A percentile compares a stretch with the other conserved stretches of the same genome.
Evolutionary conservation across 2,888 invertebrate species (phyloP).

Genomic region (Spialia ferax): DNA sequence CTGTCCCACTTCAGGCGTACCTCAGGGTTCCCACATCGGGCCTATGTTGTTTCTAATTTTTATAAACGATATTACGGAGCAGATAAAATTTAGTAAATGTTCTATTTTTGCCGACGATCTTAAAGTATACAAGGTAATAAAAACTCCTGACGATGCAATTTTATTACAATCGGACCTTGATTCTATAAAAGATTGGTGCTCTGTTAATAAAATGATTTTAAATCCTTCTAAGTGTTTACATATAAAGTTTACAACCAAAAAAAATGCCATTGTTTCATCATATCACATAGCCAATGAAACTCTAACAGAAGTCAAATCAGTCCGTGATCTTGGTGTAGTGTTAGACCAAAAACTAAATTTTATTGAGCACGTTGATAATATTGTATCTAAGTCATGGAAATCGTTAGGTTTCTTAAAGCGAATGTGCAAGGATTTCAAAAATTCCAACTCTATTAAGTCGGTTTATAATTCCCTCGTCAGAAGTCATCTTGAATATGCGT

Average conservation of each 20-base stretch:
- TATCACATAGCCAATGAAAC: not conserved
- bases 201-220: not conserved
- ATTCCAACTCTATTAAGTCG: not conserved
- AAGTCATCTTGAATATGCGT: no score
- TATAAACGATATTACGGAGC: no score
- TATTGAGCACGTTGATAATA: not conserved
- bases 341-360: not conserved
- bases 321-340: constrained; percentile 1
- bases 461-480: not conserved
- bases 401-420: not conserved
- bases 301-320: not conserved
- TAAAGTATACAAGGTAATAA: not conserved
- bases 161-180: not conserved
- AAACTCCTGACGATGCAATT: not conserved
- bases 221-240: not conserved
- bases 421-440: not conserved
- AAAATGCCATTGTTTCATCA: not conserved
- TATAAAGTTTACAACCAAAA: not conserved
- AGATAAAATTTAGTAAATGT: no score
- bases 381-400: not conserved
- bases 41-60: not conserved
- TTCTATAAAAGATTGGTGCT: not conserved
- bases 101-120: not conserved
- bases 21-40: not conserved
- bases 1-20: not conserved